These are phyloP conservation scores for Myanophis thanlyinensis DNA, from an alignment of 2,113 vertebrate species.

Conservation along the genomic window DNA sequence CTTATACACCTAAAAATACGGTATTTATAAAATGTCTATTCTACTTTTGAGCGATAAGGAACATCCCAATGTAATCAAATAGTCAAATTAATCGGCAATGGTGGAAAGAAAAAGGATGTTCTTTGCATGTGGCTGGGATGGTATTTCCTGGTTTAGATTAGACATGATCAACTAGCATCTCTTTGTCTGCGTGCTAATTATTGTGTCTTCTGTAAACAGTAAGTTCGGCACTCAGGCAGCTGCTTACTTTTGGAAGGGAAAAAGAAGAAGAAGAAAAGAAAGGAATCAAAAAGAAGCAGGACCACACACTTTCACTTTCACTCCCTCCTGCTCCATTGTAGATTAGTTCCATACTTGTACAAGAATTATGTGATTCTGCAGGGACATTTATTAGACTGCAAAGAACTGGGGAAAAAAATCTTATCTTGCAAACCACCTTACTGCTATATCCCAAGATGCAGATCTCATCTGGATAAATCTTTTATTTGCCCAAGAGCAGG, in stretches of 20 bases:
- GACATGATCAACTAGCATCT: neutral
- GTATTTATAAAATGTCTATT: neutral
- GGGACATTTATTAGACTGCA: neutral
- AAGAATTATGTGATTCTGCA: neutral
- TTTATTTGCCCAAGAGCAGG: neutral
- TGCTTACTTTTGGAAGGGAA: too few relatives aligned
- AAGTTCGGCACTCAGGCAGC: neutral
- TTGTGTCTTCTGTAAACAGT: neutral
- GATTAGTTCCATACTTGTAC: neutral
- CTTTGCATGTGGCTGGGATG: neutral
- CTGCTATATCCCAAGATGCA: neutral
- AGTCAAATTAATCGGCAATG: neutral
- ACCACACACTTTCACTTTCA: neutral
- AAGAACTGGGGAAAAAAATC: fast-evolving
- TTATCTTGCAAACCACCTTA: neutral
- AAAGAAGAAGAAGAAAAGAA: neutral
- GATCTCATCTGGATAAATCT: neutral
- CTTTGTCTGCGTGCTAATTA: neutral
- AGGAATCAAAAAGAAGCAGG: neutral
- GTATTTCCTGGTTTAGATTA: neutral
- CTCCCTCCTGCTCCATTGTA: neutral
- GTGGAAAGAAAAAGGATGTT: neutral
- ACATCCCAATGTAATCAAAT: neutral
- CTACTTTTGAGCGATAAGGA: neutral
- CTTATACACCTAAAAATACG: too few relatives aligned